These are phyloP conservation scores for Myotis pilosus DNA, from an alignment of 2,797 vertebrate genomes.

Conservation along the genomic window DNA sequence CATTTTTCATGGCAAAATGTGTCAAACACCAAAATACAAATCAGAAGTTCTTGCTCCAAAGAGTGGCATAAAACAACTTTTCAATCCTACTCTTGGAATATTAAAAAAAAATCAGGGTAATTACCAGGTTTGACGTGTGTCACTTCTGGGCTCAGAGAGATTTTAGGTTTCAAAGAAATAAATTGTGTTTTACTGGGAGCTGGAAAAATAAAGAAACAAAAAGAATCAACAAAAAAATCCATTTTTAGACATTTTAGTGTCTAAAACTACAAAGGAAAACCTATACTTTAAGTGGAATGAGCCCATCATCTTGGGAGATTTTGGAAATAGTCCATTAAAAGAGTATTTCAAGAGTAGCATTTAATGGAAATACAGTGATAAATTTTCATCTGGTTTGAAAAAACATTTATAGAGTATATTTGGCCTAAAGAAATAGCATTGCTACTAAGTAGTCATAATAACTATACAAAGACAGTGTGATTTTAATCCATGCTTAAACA, in stretches of 20 bases:
- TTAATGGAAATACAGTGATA: background rate
- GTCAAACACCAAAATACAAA: slow-evolving; percentile 24
- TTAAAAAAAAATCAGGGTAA: slow-evolving; percentile 51
- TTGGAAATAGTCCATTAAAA: slow-evolving; percentile 35
- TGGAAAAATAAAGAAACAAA: slow-evolving; percentile 77
- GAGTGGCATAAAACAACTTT: slow-evolving; percentile 33
- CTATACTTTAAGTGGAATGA: background rate
- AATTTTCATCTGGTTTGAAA: background rate
- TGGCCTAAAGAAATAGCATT: background rate
- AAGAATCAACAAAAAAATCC: slow-evolving; percentile 29
- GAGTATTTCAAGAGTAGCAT: background rate
- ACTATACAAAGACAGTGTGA: background rate
- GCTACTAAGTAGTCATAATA: background rate
- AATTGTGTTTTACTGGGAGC: slow-evolving; percentile 78
- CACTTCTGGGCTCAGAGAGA: slow-evolving; percentile 67
- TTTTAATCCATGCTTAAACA: background rate
- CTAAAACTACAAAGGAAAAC: slow-evolving; percentile 40
- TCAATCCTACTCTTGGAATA: background rate
- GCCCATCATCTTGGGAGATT: background rate
- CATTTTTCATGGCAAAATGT: slow-evolving; percentile 46
- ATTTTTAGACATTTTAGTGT: background rate
- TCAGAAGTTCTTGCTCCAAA: slow-evolving; percentile 27
- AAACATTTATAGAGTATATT: slow-evolving; percentile 19
- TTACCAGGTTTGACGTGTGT: slow-evolving; percentile 76
- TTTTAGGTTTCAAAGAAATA: slow-evolving; percentile 78